Evolutionary conservation across 2,113 vertebrate genomes (phyloP).

Genomic region (Turnix velox): DNA sequence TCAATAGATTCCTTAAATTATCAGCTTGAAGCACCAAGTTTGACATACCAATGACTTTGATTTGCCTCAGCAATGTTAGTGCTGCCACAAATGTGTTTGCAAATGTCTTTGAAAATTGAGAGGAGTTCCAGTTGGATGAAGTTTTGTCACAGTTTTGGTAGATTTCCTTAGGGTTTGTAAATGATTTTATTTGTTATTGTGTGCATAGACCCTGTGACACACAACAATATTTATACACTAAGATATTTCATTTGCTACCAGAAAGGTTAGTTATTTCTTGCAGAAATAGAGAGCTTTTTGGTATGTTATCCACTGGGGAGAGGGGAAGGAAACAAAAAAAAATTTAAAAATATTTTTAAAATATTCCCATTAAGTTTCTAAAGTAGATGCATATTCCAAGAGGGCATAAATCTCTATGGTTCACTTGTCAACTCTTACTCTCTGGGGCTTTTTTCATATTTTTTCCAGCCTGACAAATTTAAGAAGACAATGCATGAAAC

Average conservation of each 20-base stretch:
- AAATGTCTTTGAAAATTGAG: neutral
- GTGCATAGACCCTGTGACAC: neutral
- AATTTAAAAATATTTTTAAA: no score
- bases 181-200: neutral
- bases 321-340: neutral
- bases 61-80: neutral
- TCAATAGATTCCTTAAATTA: neutral
- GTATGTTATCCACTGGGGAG: neutral
- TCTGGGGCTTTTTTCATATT: neutral
- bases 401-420: neutral
- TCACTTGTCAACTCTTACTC: slow-evolving; percentile 27
- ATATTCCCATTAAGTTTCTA: neutral
- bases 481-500: slow-evolving; percentile 57
- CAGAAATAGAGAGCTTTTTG: neutral
- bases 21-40: neutral
- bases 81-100: neutral
- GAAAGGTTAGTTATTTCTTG: neutral
- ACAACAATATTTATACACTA: neutral
- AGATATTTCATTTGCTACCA: neutral
- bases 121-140: neutral
- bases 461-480: slow-evolving; percentile 59
- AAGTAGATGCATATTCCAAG: neutral
- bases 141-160: neutral
- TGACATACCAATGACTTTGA: neutral
- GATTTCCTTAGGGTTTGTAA: neutral